Evolutionary conservation across 2,113 vertebrate genomes (phyloP).

Genomic region (Ranitomeya variabilis): DNA sequence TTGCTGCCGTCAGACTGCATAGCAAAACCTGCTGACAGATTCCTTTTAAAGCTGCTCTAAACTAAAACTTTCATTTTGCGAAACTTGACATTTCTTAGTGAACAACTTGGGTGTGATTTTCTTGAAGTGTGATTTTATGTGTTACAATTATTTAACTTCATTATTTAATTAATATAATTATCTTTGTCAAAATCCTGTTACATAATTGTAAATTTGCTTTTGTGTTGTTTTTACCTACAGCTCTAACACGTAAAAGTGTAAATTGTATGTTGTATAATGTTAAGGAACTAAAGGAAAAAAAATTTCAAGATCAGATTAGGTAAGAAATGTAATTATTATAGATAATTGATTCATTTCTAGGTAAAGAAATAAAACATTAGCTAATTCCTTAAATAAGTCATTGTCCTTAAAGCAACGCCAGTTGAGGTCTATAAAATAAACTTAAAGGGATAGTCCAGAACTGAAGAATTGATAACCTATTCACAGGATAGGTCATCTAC

Average conservation of each 20-base stretch:
- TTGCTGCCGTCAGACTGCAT: too few relatives aligned
- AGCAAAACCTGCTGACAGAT: neutral
- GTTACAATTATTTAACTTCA: neutral
- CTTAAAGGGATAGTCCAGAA: too few relatives aligned
- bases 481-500: too few relatives aligned
- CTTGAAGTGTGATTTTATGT: slow-evolving; percentile 1
- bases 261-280: neutral
- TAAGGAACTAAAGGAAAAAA: neutral
- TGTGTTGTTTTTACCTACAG: neutral
- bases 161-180: neutral
- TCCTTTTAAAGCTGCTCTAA: neutral
- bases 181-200: neutral
- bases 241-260: neutral
- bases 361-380: too few relatives aligned
- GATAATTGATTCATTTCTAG: too few relatives aligned
- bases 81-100: neutral
- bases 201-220: neutral
- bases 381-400: too few relatives aligned
- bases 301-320: neutral
- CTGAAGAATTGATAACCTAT: too few relatives aligned
- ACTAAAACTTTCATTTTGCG: neutral
- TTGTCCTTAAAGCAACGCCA: too few relatives aligned
- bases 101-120: neutral
- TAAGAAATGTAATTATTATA: neutral
- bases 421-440: too few relatives aligned